Percentiles rank a stretch among this genome's conserved stretches.
Conservation (phyloP, 2,797 vertebrate genomes). For the Anas flavirostris region DNA sequence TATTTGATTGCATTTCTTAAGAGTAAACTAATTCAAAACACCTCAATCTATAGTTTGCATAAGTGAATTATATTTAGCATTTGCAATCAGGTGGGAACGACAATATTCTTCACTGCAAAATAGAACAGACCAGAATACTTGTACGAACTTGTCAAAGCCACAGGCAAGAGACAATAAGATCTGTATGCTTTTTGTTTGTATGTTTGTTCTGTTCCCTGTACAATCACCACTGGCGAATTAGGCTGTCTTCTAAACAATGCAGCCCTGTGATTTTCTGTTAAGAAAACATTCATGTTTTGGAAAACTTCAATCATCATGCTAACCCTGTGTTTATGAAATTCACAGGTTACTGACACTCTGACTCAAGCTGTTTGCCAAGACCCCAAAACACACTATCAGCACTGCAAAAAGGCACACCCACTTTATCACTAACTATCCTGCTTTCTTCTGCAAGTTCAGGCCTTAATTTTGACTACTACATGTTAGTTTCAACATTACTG, state of each 20-base stretch:
- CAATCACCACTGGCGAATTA: background rate
- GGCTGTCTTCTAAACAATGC: fast-evolving
- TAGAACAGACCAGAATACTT: background rate
- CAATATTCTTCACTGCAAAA: background rate
- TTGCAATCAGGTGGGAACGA: background rate
- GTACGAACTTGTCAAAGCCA: background rate
- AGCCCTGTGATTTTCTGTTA: background rate
- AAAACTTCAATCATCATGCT: background rate
- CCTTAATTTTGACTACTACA: background rate
- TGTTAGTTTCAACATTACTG: no score
- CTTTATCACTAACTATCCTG: background rate
- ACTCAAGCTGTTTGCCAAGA: background rate
- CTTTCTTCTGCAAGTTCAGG: background rate
- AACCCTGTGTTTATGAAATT: background rate
- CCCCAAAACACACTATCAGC: background rate
- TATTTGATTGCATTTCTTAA: background rate
- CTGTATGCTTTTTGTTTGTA: fast-evolving
- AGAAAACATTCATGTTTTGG: background rate
- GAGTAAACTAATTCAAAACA: background rate
- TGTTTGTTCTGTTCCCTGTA: background rate
- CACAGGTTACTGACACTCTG: background rate
- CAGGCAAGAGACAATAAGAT: background rate
- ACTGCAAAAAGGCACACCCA: background rate
- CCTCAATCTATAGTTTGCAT: background rate
- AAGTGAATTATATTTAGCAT: background rate